Evolutionary conservation across 2,113 vertebrate genomes (phyloP).

Genomic region (Zosterops lateralis): DNA sequence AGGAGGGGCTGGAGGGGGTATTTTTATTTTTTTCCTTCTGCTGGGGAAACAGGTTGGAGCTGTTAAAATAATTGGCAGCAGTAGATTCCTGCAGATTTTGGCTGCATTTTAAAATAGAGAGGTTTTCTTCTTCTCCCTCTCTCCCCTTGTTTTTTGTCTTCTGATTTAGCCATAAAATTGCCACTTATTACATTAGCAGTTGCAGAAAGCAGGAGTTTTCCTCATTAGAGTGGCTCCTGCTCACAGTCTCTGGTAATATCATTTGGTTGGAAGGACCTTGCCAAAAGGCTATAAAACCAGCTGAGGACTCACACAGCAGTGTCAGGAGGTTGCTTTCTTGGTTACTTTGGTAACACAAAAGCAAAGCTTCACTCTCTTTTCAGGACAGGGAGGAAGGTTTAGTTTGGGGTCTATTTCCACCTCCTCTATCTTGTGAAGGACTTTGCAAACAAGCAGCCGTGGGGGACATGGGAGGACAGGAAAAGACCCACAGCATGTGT

Average conservation of each 20-base stretch:
- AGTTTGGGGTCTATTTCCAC: background rate
- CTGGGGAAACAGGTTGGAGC: slow-evolving; percentile 61
- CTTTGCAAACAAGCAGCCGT: background rate
- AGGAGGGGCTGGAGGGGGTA: slow-evolving; percentile 40
- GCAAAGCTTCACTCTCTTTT: slow-evolving; percentile 31
- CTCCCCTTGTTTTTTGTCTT: slow-evolving; percentile 39
- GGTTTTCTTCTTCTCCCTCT: slow-evolving; percentile 25
- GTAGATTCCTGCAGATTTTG: slow-evolving; percentile 20
- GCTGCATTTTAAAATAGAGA: slow-evolving; percentile 51
- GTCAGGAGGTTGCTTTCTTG: slow-evolving; percentile 48
- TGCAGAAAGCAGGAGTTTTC: slow-evolving; percentile 55
- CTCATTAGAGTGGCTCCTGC: slow-evolving; percentile 36
- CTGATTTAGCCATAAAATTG: slow-evolving; percentile 60
- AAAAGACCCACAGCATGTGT: background rate
- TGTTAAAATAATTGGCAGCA: slow-evolving; percentile 64
- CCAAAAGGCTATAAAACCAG: slow-evolving; percentile 27
- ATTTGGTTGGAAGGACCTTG: slow-evolving; percentile 4
- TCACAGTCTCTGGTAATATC: slow-evolving; percentile 52
- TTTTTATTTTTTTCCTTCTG: slow-evolving; percentile 56
- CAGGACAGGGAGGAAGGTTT: background rate
- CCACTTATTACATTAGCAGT: slow-evolving; percentile 60
- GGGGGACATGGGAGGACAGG: background rate
- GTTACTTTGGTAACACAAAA: slow-evolving; percentile 66
- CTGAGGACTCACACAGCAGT: slow-evolving; percentile 10
- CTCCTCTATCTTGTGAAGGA: background rate